Percentiles rank a stretch among this genome's conserved stretches.
Conservation (phyloP, 2,113 vertebrate species). For the Theropithecus gelada region DNA sequence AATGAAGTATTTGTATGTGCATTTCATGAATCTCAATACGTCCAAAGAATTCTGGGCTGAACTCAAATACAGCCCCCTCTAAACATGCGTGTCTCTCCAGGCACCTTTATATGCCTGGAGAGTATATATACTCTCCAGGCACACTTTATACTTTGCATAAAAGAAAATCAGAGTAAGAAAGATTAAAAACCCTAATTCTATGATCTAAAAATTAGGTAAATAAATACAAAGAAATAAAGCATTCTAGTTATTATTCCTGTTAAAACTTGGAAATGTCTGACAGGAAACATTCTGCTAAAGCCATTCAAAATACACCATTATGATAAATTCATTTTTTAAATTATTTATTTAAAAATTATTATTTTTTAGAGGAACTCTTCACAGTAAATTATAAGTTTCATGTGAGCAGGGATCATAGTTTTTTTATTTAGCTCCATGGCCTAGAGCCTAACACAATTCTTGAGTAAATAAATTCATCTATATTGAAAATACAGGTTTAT, state of each 20-base stretch:
- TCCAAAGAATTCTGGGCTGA: background rate
- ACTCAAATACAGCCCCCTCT: background rate
- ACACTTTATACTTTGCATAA: background rate
- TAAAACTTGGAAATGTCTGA: constrained; percentile 24
- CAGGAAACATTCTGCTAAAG: constrained; percentile 58
- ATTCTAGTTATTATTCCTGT: constrained; percentile 29
- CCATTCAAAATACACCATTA: constrained; percentile 37
- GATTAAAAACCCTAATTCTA: constrained; percentile 46
- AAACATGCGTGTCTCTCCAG: background rate
- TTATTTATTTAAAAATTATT: background rate
- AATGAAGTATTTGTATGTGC: constrained; percentile 6
- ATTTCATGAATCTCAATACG: constrained; percentile 33
- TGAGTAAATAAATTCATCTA: constrained; percentile 29
- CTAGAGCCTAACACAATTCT: background rate
- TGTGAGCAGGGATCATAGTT: background rate
- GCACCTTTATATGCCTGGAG: background rate
- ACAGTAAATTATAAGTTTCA: constrained; percentile 33
- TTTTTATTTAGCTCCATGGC: background rate
- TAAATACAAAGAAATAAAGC: background rate
- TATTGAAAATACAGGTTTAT: constrained; percentile 25
- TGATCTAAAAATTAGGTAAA: background rate
- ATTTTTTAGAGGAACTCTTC: background rate
- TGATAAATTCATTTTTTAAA: background rate
- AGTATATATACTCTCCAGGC: too few relatives aligned
- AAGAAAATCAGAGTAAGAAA: background rate